Base-by-base conservation (phyloP, 2,888 invertebrate genomes). In the Parochlus steinenii region DNA sequence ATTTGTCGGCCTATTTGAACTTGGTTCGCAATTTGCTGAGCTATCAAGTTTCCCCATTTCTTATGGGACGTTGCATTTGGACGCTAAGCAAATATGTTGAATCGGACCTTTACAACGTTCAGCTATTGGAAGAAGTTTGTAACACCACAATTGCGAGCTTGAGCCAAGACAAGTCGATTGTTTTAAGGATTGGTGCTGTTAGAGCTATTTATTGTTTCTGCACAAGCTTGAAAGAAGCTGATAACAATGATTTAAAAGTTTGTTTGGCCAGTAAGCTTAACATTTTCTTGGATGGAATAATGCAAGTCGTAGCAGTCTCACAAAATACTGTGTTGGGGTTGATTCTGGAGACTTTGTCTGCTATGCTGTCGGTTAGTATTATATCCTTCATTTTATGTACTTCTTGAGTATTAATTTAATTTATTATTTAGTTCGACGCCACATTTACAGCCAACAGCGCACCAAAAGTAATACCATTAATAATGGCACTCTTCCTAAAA, bases 401-500 rank as follows among this genome's bases (percentile, higher is more conserved):
- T 24, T 19, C 11, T 8, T 31, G 14, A 18, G 34, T 8, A 31
- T 11, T 12, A 11, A 26, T 10, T 11, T 33, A 31, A 33, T 41
- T 38, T 37, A 34, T 19, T 40, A 52, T 46, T 30, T 49, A 71
- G 66, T 59, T 75, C 33, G 74, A 77, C 52, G 60, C 63, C 22
- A 57, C 60, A 30, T 73, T 75, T 46, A 74, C 76, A 3, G 70
- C 67, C 10, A 60, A 66, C 6, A 60, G 65, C 10, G 73, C 74
- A 45, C 54, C 53, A 17, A 73, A 72, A 53, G 59, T 77, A 12
- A 69, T 69, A 19, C 73, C 77, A 1, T 48, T 78, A 19, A 64
- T 69, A 4, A 70, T 77, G 40, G 74, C 74, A 4, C 66, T 72
- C 2, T 75, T 77, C 47, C 58, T 77, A 0, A 75, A 75, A 49